These are phyloP conservation scores for Anarsia innoxiella DNA, from an alignment of 2,888 invertebrate genomes.

Conservation along the genomic window DNA sequence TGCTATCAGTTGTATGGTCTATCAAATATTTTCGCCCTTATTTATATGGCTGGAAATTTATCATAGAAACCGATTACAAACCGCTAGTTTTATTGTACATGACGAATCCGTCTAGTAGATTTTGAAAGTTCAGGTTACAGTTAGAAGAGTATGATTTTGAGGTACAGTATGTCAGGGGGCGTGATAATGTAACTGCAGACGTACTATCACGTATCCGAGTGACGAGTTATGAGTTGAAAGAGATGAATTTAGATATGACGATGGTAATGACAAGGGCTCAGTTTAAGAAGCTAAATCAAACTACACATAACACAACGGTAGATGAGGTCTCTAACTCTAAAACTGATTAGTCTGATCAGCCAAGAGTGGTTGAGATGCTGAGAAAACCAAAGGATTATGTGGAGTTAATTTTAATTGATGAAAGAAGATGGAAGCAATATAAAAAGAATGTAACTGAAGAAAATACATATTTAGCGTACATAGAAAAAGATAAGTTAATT, in stretches of 20 bases:
- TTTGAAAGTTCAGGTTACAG: constrained; percentile 15
- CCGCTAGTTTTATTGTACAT: constrained; percentile 15
- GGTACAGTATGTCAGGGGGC: constrained; percentile 14
- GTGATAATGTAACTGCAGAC: constrained; percentile 13
- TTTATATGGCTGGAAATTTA: constrained; percentile 1
- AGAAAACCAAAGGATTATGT: constrained; percentile 4
- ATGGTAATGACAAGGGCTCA: constrained; percentile 12
- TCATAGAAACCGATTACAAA: background rate
- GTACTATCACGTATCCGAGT: constrained; percentile 13
- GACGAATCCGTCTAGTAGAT: constrained; percentile 14
- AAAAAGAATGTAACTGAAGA: background rate
- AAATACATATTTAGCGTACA: background rate
- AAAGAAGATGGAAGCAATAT: background rate
- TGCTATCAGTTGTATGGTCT: background rate
- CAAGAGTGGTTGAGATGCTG: constrained; percentile 3
- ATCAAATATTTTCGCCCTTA: background rate
- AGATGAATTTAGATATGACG: constrained; percentile 3
- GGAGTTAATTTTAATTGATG: background rate
- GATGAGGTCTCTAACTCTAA: background rate
- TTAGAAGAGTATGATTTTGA: constrained; percentile 13
- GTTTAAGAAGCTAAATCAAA: background rate
- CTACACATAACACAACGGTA: background rate
- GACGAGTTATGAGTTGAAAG: constrained; percentile 13
- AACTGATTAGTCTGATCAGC: constrained; percentile 4
- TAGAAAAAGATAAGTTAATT: background rate